A percentile compares a stretch with the other conserved stretches of the same genome.
phyloP scores from a whole-genome alignment of 2,113 vertebrate species.

The Aramus guarauna region DNA sequence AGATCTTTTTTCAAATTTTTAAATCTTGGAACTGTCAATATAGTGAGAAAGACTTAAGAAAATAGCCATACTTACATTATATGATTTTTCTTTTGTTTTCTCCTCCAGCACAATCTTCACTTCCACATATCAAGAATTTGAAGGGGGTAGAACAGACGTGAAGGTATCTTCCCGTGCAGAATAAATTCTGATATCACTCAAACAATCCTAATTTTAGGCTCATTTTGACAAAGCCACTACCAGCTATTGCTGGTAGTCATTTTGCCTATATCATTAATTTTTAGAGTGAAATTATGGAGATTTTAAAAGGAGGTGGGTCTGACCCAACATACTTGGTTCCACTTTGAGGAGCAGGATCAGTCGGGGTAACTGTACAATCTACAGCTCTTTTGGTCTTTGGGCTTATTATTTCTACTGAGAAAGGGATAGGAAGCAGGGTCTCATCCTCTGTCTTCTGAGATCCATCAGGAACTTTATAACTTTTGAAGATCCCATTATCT shows the following conservation, averaged over 20 bases:
- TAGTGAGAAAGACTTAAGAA: background rate
- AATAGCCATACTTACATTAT: background rate
- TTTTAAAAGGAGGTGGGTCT: background rate
- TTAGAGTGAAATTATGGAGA: background rate
- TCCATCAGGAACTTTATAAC: background rate
- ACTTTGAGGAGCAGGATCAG: background rate
- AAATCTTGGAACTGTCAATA: background rate
- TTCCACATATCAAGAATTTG: background rate
- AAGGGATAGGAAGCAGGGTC: background rate
- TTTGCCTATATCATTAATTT: background rate
- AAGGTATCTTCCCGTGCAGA: background rate
- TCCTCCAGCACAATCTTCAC: background rate
- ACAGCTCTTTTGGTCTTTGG: background rate
- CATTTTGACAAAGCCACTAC: background rate
- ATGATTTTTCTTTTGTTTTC: background rate
- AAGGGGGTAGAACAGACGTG: background rate
- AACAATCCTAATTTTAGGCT: background rate
- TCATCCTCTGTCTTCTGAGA: background rate
- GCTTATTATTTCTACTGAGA: background rate
- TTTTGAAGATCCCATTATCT: background rate
- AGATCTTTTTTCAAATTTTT: background rate
- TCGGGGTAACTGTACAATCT: background rate
- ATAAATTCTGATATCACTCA: background rate
- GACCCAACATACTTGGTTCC: background rate
- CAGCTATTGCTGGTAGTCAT: background rate